Conservation (phyloP, 1,140 invertebrate species). For the Scaptomyza hsui region DNA sequence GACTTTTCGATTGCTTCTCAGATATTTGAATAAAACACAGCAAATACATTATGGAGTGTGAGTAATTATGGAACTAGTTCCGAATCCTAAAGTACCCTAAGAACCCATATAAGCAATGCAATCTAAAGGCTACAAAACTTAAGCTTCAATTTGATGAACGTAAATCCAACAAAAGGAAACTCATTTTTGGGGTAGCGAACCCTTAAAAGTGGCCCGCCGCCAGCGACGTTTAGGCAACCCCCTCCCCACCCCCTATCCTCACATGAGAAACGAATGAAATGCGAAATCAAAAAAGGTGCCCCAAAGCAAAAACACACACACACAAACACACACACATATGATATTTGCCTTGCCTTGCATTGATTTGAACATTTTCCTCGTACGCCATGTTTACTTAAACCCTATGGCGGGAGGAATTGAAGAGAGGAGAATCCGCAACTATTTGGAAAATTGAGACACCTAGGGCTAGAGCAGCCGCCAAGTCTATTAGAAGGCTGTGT, state of each 20-base stretch:
- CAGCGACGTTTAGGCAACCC: conserved; percentile 8
- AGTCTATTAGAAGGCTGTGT: conserved; percentile 70
- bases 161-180: conserved; percentile 53
- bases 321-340: conserved; percentile 22
- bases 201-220: conserved; percentile 48
- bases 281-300: conserved; percentile 62
- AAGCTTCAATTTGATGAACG: conserved; percentile 74
- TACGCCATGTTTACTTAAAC: conserved; percentile 45
- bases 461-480: conserved; percentile 48
- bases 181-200: conserved; percentile 38
- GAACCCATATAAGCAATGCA: conserved; percentile 38
- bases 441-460: conserved; percentile 80
- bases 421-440: conserved; percentile 53
- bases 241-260: too few species aligned
- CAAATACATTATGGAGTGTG: neutral
- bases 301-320: conserved; percentile 50
- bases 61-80: neutral
- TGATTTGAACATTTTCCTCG: conserved; percentile 60
- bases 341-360: conserved; percentile 40
- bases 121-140: conserved; percentile 60
- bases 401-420: neutral
- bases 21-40: neutral
- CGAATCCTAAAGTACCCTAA: neutral
- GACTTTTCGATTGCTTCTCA: conserved; percentile 7
- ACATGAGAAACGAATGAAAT: conserved; percentile 19